Conservation (phyloP, 2,113 vertebrate genomes). For the Mustela lutreola region DNA sequence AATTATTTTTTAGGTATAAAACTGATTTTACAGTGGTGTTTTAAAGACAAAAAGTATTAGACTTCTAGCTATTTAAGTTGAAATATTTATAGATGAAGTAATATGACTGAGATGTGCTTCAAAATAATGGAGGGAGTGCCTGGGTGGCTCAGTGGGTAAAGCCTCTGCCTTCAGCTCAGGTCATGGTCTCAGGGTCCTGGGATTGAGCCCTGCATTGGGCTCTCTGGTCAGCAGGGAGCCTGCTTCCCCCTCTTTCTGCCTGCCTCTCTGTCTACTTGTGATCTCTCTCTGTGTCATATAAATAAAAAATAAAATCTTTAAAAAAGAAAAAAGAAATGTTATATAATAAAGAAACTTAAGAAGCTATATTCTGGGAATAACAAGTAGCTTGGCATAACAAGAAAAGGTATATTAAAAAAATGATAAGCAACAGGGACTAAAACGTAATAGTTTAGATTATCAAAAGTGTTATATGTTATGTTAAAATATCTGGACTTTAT, state of each 20-base stretch:
- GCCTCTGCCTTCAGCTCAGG: neutral
- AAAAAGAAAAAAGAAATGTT: neutral
- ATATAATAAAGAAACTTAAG: neutral
- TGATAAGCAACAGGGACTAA: neutral
- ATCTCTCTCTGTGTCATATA: neutral
- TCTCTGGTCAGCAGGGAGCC: neutral
- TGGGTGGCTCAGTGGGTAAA: neutral
- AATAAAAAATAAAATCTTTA: neutral
- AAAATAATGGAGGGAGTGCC: neutral
- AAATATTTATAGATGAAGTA: conserved; percentile 16
- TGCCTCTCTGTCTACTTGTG: neutral
- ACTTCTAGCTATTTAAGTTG: neutral
- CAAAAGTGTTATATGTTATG: neutral
- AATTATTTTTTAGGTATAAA: neutral
- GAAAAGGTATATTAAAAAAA: conserved; percentile 36
- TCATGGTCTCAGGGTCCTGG: neutral
- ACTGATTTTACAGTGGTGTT: neutral
- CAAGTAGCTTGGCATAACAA: neutral
- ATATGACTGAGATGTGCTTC: neutral
- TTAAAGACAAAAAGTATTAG: neutral
- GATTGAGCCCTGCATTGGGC: neutral
- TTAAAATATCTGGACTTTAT: neutral
- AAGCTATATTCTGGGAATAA: neutral
- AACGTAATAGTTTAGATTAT: conserved; percentile 18
- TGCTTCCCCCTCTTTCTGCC: neutral